These are phyloP conservation scores for Chelonus insularis DNA, from an alignment of 1,140 invertebrate species.

Conservation along the genomic window DNA sequence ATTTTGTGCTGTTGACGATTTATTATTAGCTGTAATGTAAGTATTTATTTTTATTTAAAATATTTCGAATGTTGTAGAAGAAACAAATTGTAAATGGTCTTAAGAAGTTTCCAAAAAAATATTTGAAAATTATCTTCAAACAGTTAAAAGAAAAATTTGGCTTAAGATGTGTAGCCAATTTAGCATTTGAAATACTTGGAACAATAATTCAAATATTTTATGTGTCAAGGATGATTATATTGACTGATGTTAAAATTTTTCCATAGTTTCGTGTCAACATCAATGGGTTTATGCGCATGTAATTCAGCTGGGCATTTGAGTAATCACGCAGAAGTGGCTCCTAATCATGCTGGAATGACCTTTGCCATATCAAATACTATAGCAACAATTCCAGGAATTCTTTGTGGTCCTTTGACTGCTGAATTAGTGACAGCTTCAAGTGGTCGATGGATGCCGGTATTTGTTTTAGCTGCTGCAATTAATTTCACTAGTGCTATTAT, in stretches of 20 bases:
- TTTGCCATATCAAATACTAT: conserved; percentile 82
- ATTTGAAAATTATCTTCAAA: too few species aligned
- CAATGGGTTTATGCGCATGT: conserved; percentile 77
- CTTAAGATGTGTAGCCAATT: too few species aligned
- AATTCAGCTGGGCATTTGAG: conserved; percentile 80
- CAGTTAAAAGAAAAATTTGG: too few species aligned
- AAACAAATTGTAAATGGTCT: background rate
- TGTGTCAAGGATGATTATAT: too few species aligned
- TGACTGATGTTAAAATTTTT: too few species aligned
- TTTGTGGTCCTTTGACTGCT: conserved; percentile 78
- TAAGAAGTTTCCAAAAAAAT: background rate
- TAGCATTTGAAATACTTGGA: too few species aligned
- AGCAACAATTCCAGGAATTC: conserved; percentile 78
- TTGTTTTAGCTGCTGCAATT: conserved; percentile 72
- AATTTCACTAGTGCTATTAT: conserved; percentile 79
- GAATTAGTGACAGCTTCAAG: conserved; percentile 73
- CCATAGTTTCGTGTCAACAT: conserved; percentile 72
- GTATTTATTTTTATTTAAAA: conserved; percentile 38
- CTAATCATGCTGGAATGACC: conserved; percentile 78
- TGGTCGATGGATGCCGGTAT: conserved; percentile 78
- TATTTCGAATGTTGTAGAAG: background rate
- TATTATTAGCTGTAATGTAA: conserved; percentile 72
- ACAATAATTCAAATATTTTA: too few species aligned
- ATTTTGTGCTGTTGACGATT: conserved; percentile 75
- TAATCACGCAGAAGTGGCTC: conserved; percentile 80